Evolutionary conservation across 2,888 invertebrate species (phyloP).

Genomic region (Platerodrilus igneus): DNA sequence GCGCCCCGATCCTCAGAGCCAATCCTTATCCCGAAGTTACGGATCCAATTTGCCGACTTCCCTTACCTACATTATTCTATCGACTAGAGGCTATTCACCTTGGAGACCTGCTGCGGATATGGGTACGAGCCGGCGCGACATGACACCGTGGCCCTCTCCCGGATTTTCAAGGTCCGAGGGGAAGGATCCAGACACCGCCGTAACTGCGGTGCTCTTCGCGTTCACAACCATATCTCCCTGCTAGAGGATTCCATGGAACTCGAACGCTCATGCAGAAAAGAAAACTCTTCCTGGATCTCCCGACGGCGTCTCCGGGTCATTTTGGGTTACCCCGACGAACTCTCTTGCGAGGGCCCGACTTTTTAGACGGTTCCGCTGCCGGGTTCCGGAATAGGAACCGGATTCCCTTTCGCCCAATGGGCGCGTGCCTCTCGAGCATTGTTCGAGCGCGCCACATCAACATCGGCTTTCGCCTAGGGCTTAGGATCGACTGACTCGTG

Average conservation of each 20-base stretch:
- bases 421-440: slow-evolving; percentile 37
- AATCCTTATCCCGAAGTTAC: slow-evolving; percentile 67
- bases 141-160: slow-evolving; percentile 38
- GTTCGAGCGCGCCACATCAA: slow-evolving; percentile 37
- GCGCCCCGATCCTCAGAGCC: slow-evolving; percentile 65
- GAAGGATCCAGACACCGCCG: slow-evolving; percentile 49
- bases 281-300: slow-evolving; percentile 53
- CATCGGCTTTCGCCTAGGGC: slow-evolving; percentile 52
- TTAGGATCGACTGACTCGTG: slow-evolving; percentile 57
- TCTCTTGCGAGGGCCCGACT: slow-evolving; percentile 47
- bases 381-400: slow-evolving; percentile 58
- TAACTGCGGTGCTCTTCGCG: slow-evolving; percentile 49
- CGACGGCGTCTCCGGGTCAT: slow-evolving; percentile 56
- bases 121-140: slow-evolving; percentile 54
- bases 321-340: slow-evolving; percentile 51
- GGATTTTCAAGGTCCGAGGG: slow-evolving; percentile 47
- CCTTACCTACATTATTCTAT: slow-evolving; percentile 52
- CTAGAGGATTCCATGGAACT: slow-evolving; percentile 52
- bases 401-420: slow-evolving; percentile 54
- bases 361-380: slow-evolving; percentile 52
- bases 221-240: slow-evolving; percentile 46
- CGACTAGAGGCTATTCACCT: slow-evolving; percentile 64
- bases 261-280: slow-evolving; percentile 53
- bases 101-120: slow-evolving; percentile 74
- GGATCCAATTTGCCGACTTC: slow-evolving; percentile 64